These are phyloP conservation scores for Chrysopilus asiliformis DNA, from an alignment of 2,888 invertebrate species.

Conservation along the genomic window DNA sequence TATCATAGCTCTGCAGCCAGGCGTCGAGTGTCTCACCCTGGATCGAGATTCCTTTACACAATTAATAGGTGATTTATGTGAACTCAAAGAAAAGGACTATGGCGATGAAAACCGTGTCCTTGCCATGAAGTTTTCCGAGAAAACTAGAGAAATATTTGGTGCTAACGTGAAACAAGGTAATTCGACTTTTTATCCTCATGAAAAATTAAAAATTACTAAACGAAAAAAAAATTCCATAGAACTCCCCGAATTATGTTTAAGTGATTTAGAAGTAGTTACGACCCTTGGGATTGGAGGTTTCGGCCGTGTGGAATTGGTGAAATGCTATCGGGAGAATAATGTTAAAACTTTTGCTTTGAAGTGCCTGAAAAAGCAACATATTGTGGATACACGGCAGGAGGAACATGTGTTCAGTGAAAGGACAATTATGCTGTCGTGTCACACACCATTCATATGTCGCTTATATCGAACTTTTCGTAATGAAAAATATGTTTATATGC, in stretches of 20 bases:
- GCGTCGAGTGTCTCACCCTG: constrained; percentile 76
- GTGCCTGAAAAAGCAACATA: constrained; percentile 78
- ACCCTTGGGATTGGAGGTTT: constrained; percentile 90
- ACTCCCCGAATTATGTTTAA: constrained; percentile 54
- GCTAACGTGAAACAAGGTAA: constrained; percentile 29
- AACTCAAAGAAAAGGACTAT: constrained; percentile 59
- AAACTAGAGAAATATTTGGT: constrained; percentile 29
- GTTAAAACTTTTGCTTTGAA: constrained; percentile 63
- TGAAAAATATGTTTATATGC: constrained; percentile 81
- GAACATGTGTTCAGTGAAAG: constrained; percentile 83
- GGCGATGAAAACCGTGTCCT: constrained; percentile 46
- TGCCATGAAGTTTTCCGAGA: constrained; percentile 32
- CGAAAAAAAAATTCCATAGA: constrained; percentile 33
- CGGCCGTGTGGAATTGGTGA: constrained; percentile 72
- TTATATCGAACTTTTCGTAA: constrained; percentile 83
- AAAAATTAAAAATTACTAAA: constrained; percentile 1
- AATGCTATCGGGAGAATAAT: constrained; percentile 38
- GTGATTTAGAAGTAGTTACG: constrained; percentile 66
- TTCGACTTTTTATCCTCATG: not conserved
- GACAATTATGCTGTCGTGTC: constrained; percentile 62
- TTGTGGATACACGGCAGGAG: constrained; percentile 79
- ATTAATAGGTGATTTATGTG: constrained; percentile 61
- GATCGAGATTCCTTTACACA: constrained; percentile 65
- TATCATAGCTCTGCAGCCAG: constrained; percentile 73
- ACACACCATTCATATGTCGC: constrained; percentile 42